A percentile compares a stretch with the other conserved stretches of the same genome.
Conservation (phyloP, 2,888 invertebrate species). For the Chymomyza fuscimana region DNA sequence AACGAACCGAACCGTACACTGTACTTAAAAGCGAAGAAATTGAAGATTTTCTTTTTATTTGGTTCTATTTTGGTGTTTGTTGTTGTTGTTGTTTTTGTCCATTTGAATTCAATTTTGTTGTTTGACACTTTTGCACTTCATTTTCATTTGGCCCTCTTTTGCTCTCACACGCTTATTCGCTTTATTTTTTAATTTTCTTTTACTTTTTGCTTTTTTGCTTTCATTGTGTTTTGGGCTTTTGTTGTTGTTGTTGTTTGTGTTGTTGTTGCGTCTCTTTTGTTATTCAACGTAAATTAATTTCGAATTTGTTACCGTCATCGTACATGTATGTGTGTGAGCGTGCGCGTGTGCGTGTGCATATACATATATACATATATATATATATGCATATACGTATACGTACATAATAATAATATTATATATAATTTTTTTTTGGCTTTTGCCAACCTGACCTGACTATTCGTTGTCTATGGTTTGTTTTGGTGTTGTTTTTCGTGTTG, state of each 20-base stretch:
- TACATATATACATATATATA: no score
- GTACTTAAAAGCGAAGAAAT: slow-evolving; percentile 14
- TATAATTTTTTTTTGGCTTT: slow-evolving; percentile 1
- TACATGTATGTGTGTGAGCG: background rate
- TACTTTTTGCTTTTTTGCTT: slow-evolving; percentile 28
- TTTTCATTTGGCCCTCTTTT: slow-evolving; percentile 42
- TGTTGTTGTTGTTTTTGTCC: slow-evolving; percentile 5
- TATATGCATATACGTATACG: no score
- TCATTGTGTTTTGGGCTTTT: slow-evolving; percentile 16
- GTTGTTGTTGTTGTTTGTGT: slow-evolving; percentile 3
- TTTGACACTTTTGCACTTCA: slow-evolving; percentile 52
- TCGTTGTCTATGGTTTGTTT: slow-evolving; percentile 5
- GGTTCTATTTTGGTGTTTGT: background rate
- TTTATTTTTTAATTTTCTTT: slow-evolving; percentile 23
- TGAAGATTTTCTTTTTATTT: slow-evolving; percentile 6
- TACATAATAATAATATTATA: no score
- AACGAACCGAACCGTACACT: slow-evolving; percentile 1
- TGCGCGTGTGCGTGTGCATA: background rate
- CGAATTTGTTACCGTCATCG: slow-evolving; percentile 46
- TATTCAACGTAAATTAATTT: slow-evolving; percentile 64
- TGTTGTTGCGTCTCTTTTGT: slow-evolving; percentile 35
- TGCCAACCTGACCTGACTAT: background rate
- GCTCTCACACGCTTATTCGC: background rate
- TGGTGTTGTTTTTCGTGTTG: slow-evolving; percentile 11
- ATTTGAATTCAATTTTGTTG: slow-evolving; percentile 13